Evolutionary conservation across 2,888 invertebrate species (phyloP).

Genomic region (Tiphia femorata): DNA sequence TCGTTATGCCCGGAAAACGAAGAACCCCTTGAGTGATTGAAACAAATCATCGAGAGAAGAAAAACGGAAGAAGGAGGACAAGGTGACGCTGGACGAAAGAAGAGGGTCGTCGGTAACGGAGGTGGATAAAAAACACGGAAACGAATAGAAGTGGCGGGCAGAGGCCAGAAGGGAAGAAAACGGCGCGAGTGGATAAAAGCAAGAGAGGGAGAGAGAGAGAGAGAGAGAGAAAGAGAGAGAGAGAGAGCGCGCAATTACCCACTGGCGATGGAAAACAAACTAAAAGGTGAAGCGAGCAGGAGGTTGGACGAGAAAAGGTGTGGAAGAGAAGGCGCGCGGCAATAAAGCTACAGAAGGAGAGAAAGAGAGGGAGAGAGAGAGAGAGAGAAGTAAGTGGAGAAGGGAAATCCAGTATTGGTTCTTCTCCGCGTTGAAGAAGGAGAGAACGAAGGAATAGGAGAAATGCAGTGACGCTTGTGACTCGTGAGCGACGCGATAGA

Average conservation of each 20-base stretch:
- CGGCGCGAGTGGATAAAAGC: conserved; percentile 55
- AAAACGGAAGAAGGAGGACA: conserved; percentile 4
- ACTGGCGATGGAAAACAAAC: conserved; percentile 64
- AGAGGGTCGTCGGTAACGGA: background rate
- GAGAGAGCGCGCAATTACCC: conserved; percentile 58
- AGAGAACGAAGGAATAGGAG: conserved; percentile 11
- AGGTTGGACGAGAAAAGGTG: conserved; percentile 37
- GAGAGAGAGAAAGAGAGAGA: background rate
- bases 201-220: conserved; percentile 43
- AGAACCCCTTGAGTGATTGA: background rate
- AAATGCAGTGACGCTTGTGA: conserved; percentile 5
- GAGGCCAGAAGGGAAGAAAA: conserved; percentile 50
- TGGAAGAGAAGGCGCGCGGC: conserved; percentile 10
- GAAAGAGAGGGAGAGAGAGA: conserved; percentile 10
- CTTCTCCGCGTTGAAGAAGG: conserved; percentile 1
- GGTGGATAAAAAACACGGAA: conserved; percentile 50
- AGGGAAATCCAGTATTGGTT: conserved; percentile 10
- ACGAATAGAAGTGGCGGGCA: conserved; percentile 43
- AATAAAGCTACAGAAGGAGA: too few relatives aligned
- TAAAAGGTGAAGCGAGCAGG: too few relatives aligned
- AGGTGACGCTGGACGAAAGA: background rate
- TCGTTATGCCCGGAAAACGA: too few relatives aligned
- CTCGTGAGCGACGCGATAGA: conserved; percentile 19
- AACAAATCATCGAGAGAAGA: background rate
- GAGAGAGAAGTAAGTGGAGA: conserved; percentile 5